phyloP scores from a whole-genome alignment of 2,797 vertebrate species.

The Lycodopsis pacificus region DNA sequence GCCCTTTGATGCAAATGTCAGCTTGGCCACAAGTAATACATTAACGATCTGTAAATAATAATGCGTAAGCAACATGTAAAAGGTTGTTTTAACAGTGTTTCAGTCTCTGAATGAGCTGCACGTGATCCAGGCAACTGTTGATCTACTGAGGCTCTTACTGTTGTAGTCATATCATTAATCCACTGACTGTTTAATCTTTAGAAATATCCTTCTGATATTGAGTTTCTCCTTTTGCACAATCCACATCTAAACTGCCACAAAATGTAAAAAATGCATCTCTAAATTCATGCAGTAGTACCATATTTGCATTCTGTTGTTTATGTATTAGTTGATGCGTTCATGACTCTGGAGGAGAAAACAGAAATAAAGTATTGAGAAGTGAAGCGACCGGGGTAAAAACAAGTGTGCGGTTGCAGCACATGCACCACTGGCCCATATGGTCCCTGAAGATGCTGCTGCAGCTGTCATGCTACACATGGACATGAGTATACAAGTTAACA shows the following conservation, averaged over 20 bases:
- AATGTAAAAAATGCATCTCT: not conserved
- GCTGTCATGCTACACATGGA: conserved; percentile 48
- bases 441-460: conserved; percentile 49
- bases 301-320: not conserved
- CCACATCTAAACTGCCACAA: not conserved
- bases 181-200: not conserved
- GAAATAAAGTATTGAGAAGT: not conserved
- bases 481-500: not conserved
- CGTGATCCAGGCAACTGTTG: not conserved
- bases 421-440: conserved; percentile 30
- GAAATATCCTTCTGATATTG: not conserved
- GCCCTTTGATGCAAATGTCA: not conserved
- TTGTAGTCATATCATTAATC: not conserved
- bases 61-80: not conserved
- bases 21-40: not conserved
- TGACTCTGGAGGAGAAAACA: not conserved
- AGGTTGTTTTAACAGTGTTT: not conserved
- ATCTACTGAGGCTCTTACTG: not conserved
- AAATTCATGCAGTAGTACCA: not conserved
- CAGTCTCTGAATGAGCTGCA: not conserved
- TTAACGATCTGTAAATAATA: not conserved
- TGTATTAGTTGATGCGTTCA: not conserved
- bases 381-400: not conserved
- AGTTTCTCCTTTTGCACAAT: conserved; percentile 6
- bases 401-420: conserved; percentile 1